Base-by-base conservation (phyloP, 2,113 vertebrate species). In the Nycticryphes semicollaris region DNA sequence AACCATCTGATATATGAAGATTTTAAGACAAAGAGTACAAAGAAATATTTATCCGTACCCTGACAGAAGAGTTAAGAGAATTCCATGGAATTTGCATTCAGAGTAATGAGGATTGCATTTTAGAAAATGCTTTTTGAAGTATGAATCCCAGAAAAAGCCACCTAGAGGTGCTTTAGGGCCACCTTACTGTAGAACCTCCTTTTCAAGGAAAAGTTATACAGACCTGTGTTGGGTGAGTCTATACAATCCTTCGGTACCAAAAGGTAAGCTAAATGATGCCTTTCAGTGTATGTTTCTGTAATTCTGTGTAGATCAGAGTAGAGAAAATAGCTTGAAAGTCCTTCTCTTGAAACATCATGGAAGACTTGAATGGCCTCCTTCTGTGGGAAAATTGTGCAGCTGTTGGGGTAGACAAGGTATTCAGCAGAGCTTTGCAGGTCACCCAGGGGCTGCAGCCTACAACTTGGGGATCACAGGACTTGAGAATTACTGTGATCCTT, bases 341-440 rank as follows among this genome's bases (percentile, higher is more conserved):
- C 22, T 37, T 67, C 9, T 47, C 12, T 51, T 59, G n/a, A 76
- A 82, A 68, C 2, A 0, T 41, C 7, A 20, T 23, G 33, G 31
- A 25, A 28, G 47, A 68, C 17, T 54, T 41, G 53, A 59, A 25
- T 3, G 13, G 14, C 19, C 16, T 11, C 6, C 45, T 74, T 68
- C 23, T 33, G 24, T 53, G 50, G 56, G 24, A 77, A 66, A 83
- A 25, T 8, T 31, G 17, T 8, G 21, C 23, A 67, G 11, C 3
- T 1, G 0, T 0, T 59, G 47, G 39, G 23, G 25, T 21, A 45
- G 63, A 20, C 18, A 23, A 28, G 21, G 25, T 73, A 5, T 23
- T 68, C 35, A 25, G 39, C 30, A 47, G 54, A 83, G 47, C 70
- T 48, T 60, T 72, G 57, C 37, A 37, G 69, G 47, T 21, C 28